phyloP scores from a whole-genome alignment of 1,140 invertebrate species.

The Achroia grisella region DNA sequence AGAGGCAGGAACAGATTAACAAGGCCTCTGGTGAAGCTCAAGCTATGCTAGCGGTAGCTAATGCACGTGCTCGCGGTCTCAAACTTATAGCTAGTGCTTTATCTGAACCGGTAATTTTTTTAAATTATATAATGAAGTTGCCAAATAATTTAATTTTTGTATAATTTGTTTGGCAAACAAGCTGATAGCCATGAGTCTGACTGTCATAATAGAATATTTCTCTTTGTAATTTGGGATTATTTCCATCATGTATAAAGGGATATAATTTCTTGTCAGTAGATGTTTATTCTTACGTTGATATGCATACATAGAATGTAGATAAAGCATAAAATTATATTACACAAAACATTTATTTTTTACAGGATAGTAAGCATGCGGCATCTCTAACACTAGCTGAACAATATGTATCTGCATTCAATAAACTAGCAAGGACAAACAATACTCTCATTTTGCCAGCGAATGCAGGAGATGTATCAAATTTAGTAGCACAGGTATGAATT shows the following conservation, averaged over 20 bases:
- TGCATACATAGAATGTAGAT: too few relatives aligned
- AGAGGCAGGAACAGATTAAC: slow-evolving; percentile 91
- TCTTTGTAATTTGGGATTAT: too few relatives aligned
- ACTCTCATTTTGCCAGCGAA: slow-evolving; percentile 96
- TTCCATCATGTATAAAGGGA: too few relatives aligned
- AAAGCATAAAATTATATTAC: too few relatives aligned
- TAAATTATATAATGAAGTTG: too few relatives aligned
- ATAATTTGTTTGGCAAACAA: too few relatives aligned
- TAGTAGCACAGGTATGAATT: slow-evolving; percentile 86
- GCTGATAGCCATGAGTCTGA: too few relatives aligned
- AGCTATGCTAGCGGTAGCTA: slow-evolving; percentile 88
- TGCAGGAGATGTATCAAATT: slow-evolving; percentile 86
- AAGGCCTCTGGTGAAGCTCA: slow-evolving; percentile 90
- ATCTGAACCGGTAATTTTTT: slow-evolving; percentile 22
- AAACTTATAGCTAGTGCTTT: slow-evolving; percentile 83
- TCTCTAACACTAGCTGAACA: slow-evolving; percentile 95
- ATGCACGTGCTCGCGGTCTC: slow-evolving; percentile 87
- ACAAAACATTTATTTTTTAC: slow-evolving; percentile 8
- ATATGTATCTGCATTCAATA: slow-evolving; percentile 94
- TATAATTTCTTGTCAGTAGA: too few relatives aligned
- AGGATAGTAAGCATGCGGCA: slow-evolving; percentile 90
- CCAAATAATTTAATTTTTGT: too few relatives aligned
- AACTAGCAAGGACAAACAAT: slow-evolving; percentile 94
- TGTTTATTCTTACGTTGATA: too few relatives aligned
- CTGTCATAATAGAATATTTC: too few relatives aligned